Base-by-base conservation (phyloP, 2,888 invertebrate species). In the Cephus rjabovi region DNA sequence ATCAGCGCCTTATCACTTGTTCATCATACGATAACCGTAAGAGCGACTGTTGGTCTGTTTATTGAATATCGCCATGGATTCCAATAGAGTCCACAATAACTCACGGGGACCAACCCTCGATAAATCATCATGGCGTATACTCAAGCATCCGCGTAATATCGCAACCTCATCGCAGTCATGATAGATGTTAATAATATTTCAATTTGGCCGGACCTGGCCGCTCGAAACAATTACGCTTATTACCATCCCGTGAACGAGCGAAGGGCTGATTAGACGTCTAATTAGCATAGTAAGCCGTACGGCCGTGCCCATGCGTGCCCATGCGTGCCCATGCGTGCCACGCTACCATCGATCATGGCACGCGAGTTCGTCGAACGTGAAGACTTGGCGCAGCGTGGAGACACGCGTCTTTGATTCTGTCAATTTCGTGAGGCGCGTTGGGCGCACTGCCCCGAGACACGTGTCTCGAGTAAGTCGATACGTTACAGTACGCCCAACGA, bases 231-330 rank as follows among this genome's bases (percentile, higher is more conserved):
- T 85, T 79, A 76, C 77, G 74, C 31, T 73, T 71, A 33, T 69
- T 68, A 23, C 71, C 34, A 73, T 34, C 34, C 77, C 74, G 76
- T 73, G 80, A 79, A 82, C 85, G 82, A 85, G 85, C 82, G 82
- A 83, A 80, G 77, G 81, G 82, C 83, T 86, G 87, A 87, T 88
- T 87, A 86, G 86, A 85, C 83, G 81, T 86, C 84, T 83, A 87
- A 87, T 89, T 87, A 88, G 83, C 86, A 87, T 87, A 88, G 56
- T 56, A 86, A 81, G 84, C 79, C 79, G 81, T 81, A 80, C 79
- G 78, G 79, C 80, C 79, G 82, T 85, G 56, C 23, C 56, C 9
- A 23, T 56, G 86, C 87, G 83, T 86, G 87, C 82, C 81, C 31
- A 31, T 31, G 31, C 79, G 83, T 85, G 56, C 23, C 56, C 9